Evolutionary conservation across 2,888 invertebrate genomes (phyloP), one percentile per base, ranked within the genome.

Genomic region (Eupithecia subumbrata): DNA sequence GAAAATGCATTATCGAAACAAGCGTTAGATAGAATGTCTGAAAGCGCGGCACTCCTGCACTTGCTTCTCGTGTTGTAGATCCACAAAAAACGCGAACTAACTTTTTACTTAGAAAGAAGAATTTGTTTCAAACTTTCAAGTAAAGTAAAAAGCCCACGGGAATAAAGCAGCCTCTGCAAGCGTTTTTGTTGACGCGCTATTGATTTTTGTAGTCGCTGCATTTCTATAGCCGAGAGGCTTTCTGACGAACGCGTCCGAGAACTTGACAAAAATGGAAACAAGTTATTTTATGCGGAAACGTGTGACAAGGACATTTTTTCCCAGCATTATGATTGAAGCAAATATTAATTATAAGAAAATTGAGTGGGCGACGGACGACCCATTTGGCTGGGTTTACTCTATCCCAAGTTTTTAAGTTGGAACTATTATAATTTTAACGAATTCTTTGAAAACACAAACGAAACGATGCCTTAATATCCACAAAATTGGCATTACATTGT

Each of bases 301-400:
- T 78, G 80, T 83, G 82, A 86, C 83, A 81, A 80, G 70, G 80
- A 81, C 82, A 76, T 83, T 5, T 85, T 86, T 84, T 87, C 85
- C 80, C 74, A 78, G 84, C 83, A 85, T 88, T 87, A 88, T 89
- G 90, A 91, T 91, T 89, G 87, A 85, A 88, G 88, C 87, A 90
- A 90, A 90, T 86, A 89, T 89, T 90, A 89, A 90, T 90, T 90
- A 90, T 83, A 25, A 66, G 84, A 80, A 84, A 84, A 86, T 79
- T 72, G 82, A 81, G 84, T 79, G 67, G 82, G 81, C 82, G 83
- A 78, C 79, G 79, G 81, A 78, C 78, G 81, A 78, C 79, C 79
- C 74, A 40, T 74, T 48, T 69, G 70, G 18, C 73, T 64, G 60
- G 70, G 75, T 63, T 75, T 71, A 78, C 60, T 66, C 43, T 48